These are phyloP conservation scores for Sternarchorhynchus goeldii DNA, from an alignment of 2,797 vertebrate genomes.

Conservation along the genomic window DNA sequence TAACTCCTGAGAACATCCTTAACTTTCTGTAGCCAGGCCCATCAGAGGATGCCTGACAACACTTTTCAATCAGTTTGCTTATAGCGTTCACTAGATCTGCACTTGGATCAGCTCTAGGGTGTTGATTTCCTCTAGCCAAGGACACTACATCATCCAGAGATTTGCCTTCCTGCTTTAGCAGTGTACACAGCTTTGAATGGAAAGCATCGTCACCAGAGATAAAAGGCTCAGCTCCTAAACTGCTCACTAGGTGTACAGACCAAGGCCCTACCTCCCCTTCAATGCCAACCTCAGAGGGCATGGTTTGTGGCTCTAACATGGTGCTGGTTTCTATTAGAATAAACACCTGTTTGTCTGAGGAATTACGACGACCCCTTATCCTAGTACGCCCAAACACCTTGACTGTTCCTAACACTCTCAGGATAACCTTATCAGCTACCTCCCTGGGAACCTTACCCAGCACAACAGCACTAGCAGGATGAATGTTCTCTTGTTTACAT, in stretches of 20 bases:
- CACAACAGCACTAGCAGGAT: background rate
- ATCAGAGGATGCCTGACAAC: background rate
- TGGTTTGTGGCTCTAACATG: background rate
- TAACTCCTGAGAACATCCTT: constrained; percentile 33
- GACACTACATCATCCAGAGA: constrained; percentile 15
- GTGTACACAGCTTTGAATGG: background rate
- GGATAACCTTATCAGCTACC: background rate
- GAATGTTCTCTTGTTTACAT: constrained; percentile 3
- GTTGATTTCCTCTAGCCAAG: background rate
- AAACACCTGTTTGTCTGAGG: background rate
- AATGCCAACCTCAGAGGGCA: background rate
- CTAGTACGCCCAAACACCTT: constrained; percentile 20
- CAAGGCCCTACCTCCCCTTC: constrained; percentile 20
- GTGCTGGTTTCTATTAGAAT: constrained; percentile 9
- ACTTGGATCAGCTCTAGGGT: background rate
- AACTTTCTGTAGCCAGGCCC: constrained; percentile 24
- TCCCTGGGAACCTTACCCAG: constrained; percentile 9
- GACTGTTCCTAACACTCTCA: constrained; percentile 13
- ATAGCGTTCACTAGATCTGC: constrained; percentile 27
- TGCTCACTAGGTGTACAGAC: background rate
- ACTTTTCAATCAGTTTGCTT: constrained; percentile 22
- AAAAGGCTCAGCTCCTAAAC: background rate
- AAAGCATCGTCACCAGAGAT: background rate
- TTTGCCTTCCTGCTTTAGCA: constrained; percentile 8
- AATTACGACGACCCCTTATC: background rate